These are phyloP conservation scores for Rousettus leschenaultii DNA, from an alignment of 2,113 vertebrate genomes.

Conservation along the genomic window DNA sequence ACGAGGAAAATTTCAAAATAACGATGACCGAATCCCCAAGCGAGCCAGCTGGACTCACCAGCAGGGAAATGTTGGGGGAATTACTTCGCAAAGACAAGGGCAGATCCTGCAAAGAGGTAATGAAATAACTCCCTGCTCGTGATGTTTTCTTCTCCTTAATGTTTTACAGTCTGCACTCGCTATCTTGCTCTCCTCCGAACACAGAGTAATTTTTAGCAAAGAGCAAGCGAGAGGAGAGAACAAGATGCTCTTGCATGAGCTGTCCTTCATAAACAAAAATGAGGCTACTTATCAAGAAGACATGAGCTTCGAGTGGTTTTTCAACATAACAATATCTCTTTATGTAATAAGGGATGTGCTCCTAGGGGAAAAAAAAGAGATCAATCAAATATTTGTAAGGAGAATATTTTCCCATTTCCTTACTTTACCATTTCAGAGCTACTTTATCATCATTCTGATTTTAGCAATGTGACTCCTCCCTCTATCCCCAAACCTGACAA, in stretches of 20 bases:
- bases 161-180: background rate
- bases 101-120: background rate
- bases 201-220: slow-evolving; percentile 25
- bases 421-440: background rate
- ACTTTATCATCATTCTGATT: background rate
- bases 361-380: background rate
- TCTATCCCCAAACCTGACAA: background rate
- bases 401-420: background rate
- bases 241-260: background rate
- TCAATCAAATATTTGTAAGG: background rate
- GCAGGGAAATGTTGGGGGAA: background rate
- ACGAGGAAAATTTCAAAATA: slow-evolving; percentile 56
- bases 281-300: background rate
- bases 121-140: background rate
- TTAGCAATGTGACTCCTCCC: background rate
- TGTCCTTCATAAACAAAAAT: background rate
- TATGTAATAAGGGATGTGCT: background rate
- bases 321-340: background rate
- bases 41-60: background rate
- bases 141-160: background rate
- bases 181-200: background rate
- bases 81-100: background rate
- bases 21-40: slow-evolving; percentile 55
- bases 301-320: background rate
- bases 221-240: background rate